Percentiles rank a stretch among this genome's conserved stretches.
Conservation (phyloP, 2,888 invertebrate genomes). For the Clostera curtula region DNA sequence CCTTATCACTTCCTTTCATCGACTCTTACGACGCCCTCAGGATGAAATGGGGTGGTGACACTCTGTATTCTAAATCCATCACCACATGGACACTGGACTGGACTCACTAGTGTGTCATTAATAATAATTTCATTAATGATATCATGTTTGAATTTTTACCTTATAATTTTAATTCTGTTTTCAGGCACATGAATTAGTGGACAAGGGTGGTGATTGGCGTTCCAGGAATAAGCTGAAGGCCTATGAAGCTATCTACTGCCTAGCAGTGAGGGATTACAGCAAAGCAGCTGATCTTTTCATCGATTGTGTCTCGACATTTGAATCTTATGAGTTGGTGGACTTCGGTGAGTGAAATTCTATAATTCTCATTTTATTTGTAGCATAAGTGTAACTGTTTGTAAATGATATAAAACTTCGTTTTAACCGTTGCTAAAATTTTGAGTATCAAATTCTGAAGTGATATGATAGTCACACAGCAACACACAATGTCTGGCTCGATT, state of each 20-base stretch:
- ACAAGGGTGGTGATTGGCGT: conserved; percentile 99
- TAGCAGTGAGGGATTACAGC: conserved; percentile 97
- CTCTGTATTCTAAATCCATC: too few species aligned
- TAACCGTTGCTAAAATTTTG: too few species aligned
- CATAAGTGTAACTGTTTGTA: neutral
- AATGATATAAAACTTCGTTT: too few species aligned
- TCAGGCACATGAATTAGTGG: conserved; percentile 81
- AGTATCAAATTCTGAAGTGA: too few species aligned
- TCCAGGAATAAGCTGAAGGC: conserved; percentile 97
- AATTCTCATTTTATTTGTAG: neutral
- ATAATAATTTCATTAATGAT: too few species aligned
- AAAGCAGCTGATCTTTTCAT: conserved; percentile 95
- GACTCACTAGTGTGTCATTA: too few species aligned
- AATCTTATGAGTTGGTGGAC: conserved; percentile 98
- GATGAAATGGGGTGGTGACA: too few species aligned
- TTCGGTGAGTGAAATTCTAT: conserved; percentile 84
- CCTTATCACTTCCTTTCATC: too few species aligned
- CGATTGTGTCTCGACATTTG: conserved; percentile 99
- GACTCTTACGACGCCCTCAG: too few species aligned
- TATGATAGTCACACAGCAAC: too few species aligned
- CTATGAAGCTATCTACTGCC: conserved; percentile 96
- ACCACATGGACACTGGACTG: too few species aligned
- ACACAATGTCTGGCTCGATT: too few species aligned
- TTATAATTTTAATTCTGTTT: conserved; percentile 14
- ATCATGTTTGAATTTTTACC: neutral